phyloP scores from a whole-genome alignment of 2,113 vertebrate species.

The Hyperopisus bebe region DNA sequence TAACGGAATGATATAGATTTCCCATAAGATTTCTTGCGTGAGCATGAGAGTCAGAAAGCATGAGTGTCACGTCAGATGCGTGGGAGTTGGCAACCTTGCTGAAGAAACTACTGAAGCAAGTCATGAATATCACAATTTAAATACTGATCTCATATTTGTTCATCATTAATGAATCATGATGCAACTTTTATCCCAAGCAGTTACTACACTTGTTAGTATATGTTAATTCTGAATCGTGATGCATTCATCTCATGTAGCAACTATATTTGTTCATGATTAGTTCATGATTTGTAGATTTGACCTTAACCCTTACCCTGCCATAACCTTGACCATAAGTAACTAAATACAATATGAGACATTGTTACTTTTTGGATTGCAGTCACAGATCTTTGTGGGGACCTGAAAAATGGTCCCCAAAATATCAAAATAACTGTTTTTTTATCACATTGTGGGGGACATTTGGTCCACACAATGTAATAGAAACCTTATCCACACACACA shows the following conservation, averaged over 20 bases:
- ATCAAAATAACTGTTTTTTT: too few relatives aligned
- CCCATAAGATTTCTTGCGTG: background rate
- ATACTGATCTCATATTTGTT: background rate
- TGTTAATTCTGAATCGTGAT: background rate
- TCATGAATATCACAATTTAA: background rate
- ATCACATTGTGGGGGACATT: too few relatives aligned
- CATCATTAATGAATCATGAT: background rate
- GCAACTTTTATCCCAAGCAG: background rate
- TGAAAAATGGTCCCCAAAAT: too few relatives aligned
- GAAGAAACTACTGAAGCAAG: background rate
- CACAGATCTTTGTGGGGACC: too few relatives aligned
- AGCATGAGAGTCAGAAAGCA: background rate
- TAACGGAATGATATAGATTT: background rate
- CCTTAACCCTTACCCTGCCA: too few relatives aligned
- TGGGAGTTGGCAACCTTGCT: background rate
- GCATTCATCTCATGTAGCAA: background rate
- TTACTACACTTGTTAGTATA: background rate
- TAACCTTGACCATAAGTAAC: too few relatives aligned
- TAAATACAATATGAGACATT: too few relatives aligned
- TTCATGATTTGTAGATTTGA: background rate
- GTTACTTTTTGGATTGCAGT: too few relatives aligned
- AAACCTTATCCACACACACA: background rate
- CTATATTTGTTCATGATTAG: background rate
- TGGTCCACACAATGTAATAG: too few relatives aligned
- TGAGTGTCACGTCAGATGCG: background rate